Conservation (phyloP, 2,888 invertebrate genomes). For the Papilio protenor region DNA sequence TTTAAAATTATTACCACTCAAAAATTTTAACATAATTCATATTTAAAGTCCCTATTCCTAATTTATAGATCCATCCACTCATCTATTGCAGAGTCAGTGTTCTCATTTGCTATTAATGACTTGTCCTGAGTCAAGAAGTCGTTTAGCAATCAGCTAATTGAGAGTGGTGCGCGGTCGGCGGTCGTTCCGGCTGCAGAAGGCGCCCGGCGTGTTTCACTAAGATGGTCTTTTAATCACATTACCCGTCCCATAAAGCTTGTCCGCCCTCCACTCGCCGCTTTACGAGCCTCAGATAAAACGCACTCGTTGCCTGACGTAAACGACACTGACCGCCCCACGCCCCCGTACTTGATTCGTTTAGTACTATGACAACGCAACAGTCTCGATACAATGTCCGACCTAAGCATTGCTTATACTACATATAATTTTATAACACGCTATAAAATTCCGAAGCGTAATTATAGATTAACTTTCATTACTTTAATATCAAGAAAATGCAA, state of each 20-base stretch:
- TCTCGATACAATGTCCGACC: not conserved
- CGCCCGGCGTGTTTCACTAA: conserved; percentile 9
- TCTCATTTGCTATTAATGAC: conserved; percentile 15
- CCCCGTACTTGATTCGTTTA: not conserved
- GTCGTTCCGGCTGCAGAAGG: not conserved
- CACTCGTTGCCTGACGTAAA: conserved; percentile 33
- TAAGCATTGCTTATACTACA: not conserved
- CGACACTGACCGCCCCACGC: not conserved
- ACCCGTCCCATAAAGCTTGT: conserved; percentile 39
- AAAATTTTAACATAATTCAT: not conserved
- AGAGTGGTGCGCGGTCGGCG: not conserved
- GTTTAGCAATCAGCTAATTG: conserved; percentile 16
- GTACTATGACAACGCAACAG: conserved; percentile 1
- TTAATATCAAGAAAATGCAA: too few relatives aligned
- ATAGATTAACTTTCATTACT: too few relatives aligned
- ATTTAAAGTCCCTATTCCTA: not conserved
- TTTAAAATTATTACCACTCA: not conserved
- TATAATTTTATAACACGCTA: not conserved
- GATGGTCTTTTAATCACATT: conserved; percentile 39
- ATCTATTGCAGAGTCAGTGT: not conserved
- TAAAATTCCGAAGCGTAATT: not conserved
- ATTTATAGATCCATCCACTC: not conserved
- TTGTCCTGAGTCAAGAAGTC: not conserved
- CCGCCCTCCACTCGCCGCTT: conserved; percentile 24
- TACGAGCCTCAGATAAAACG: conserved; percentile 35